These are phyloP conservation scores for Atta colombica DNA, from an alignment of 1,140 invertebrate species.

Conservation along the genomic window DNA sequence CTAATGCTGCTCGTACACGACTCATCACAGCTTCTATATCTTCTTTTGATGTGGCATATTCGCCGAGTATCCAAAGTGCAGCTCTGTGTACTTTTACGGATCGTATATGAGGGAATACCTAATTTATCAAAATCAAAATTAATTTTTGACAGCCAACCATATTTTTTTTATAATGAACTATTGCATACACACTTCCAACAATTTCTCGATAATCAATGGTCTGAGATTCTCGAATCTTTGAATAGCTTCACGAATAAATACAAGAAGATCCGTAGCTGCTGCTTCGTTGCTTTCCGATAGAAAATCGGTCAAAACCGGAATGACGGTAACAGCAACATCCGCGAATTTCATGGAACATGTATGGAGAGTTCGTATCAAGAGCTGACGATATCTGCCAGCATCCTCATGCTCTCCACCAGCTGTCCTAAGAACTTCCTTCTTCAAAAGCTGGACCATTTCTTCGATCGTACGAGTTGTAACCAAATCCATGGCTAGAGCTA, in stretches of 20 bases:
- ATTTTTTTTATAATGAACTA: no score
- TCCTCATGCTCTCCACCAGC: conserved; percentile 97
- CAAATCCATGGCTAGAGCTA: conserved; percentile 95
- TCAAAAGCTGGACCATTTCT: conserved; percentile 97
- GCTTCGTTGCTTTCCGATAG: conserved; percentile 97
- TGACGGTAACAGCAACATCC: conserved; percentile 97
- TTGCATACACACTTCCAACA: conserved; percentile 86
- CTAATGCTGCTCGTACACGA: conserved; percentile 92
- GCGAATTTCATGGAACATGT: conserved; percentile 99
- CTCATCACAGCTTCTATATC: conserved; percentile 94
- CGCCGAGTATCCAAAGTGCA: conserved; percentile 99
- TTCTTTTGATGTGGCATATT: conserved; percentile 94
- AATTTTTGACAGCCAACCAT: not conserved
- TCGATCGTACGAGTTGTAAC: conserved; percentile 97
- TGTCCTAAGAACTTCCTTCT: conserved; percentile 98
- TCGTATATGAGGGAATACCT: conserved; percentile 92
- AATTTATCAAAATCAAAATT: conserved; percentile 32
- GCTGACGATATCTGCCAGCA: conserved; percentile 97
- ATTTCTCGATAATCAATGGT: conserved; percentile 90
- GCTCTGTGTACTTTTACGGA: conserved; percentile 96
- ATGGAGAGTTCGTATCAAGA: conserved; percentile 98
- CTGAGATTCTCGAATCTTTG: conserved; percentile 95
- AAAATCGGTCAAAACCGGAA: conserved; percentile 98
- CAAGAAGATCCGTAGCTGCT: conserved; percentile 97
- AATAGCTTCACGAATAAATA: conserved; percentile 98